Percentiles rank a stretch among this genome's conserved stretches.
Evolutionary conservation across 2,113 vertebrate species (phyloP).

Genomic region (Vimba vimba): DNA sequence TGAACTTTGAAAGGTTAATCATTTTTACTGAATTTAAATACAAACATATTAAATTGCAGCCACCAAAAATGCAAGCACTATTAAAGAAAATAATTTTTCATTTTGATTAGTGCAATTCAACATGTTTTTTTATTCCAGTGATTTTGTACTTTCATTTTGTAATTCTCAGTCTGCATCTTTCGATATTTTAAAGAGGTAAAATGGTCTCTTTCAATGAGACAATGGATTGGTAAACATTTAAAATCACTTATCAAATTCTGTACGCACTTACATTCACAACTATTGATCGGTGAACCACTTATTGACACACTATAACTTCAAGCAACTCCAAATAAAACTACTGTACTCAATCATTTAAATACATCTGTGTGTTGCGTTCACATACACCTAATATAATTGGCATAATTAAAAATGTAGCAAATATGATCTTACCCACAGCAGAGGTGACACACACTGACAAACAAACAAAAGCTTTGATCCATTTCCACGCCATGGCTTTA

Average conservation of each 20-base stretch:
- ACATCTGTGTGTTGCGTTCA: not conserved
- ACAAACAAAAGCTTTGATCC: conserved; percentile 26
- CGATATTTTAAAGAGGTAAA: not conserved
- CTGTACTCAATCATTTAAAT: not conserved
- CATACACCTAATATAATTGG: not conserved
- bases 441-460: conserved; percentile 31
- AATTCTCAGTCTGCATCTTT: not conserved
- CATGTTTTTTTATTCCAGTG: not conserved
- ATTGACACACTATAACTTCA: not conserved
- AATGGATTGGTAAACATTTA: not conserved
- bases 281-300: not conserved
- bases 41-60: not conserved
- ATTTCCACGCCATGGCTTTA: conserved; percentile 42
- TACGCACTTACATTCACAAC: not conserved
- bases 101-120: not conserved
- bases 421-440: conserved; percentile 42
- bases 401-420: not conserved
- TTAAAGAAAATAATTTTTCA: not conserved
- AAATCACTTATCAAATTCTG: not conserved
- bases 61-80: not conserved
- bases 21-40: not conserved
- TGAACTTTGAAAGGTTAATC: not conserved
- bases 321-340: not conserved
- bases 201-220: not conserved
- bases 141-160: not conserved